Conservation (phyloP, 1,140 invertebrate species). For the Venturia canescens region DNA sequence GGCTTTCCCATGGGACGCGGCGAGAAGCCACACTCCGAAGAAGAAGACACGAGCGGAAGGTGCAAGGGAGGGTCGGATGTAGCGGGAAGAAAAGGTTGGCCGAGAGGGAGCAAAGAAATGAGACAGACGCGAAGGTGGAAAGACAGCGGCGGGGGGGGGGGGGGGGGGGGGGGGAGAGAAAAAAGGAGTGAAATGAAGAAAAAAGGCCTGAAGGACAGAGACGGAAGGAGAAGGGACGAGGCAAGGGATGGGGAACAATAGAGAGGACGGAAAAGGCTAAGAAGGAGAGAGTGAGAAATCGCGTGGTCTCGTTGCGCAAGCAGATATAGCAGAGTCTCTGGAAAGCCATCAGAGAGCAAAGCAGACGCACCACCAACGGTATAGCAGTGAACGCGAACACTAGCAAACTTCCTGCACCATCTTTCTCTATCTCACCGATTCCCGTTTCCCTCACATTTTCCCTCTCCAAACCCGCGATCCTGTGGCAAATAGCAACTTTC, state of each 20-base stretch:
- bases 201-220: background rate
- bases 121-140: background rate
- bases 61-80: conserved; percentile 51
- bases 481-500: conserved; percentile 52
- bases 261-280: conserved; percentile 31
- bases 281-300: conserved; percentile 37
- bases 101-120: background rate
- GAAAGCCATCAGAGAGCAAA: conserved; percentile 36
- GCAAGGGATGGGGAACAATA: conserved; percentile 13
- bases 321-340: conserved; percentile 34
- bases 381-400: conserved; percentile 2
- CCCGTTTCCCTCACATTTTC: background rate
- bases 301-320: conserved; percentile 25
- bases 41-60: conserved; percentile 45
- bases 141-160: background rate
- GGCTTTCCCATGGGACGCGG: conserved; percentile 45
- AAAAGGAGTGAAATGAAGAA: conserved; percentile 18
- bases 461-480: conserved; percentile 32
- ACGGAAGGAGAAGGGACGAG: background rate
- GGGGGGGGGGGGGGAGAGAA: conserved; percentile 38
- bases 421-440: background rate
- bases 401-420: background rate
- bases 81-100: conserved; percentile 7
- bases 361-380: conserved; percentile 35
- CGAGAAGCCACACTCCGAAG: conserved; percentile 48